Evolutionary conservation across 2,113 vertebrate genomes (phyloP), one percentile per base, ranked within the genome.

Genomic region (Notothenia rossii): DNA sequence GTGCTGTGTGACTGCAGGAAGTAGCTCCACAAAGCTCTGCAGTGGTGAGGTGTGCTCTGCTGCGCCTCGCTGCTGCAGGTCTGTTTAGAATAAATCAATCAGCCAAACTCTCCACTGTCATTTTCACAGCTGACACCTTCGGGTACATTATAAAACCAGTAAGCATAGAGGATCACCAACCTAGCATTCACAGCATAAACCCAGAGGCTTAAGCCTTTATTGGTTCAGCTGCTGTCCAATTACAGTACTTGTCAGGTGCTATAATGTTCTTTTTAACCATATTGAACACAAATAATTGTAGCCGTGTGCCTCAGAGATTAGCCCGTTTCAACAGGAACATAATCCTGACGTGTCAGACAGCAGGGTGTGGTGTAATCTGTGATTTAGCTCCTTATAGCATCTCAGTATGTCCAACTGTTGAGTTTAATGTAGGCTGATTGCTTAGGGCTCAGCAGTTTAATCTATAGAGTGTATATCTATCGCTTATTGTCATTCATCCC

Each of bases 311-410:
- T 71, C 55, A 70, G 43, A 80, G 66, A 86, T 89, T 81, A 92
- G 54, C 25, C 66, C 10, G 50, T 72, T 88, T 79, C 40, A 86
- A 68, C 68, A 20, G 67, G 46, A 79, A 40, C 48, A 36, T 89
- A 10, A 89, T 85, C 81, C 82, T 65, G 33, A 88, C 54, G 70
- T 83, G 78, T 81, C 56, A 67, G 62, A 69, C 72, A 79, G 75
- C 78, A 81, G 72, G 79, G 60, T 70, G 69, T 73, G 66, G 18
- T 71, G 65, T 89, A 84, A 88, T 87, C n/a, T 89, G 75, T 84
- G 62, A 72, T 85, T 87, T 84, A 75, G 20, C 49, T 56, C 36
- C 66, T 67, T 48, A 8, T 71, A 69, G 40, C 36, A n/a, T 66
- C 48, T 48, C 50, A 40, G 10, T 62, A 1, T 0, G 22, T 75